These are phyloP conservation scores for Accipiter virgatus DNA, from an alignment of 2,113 vertebrate species.

Conservation along the genomic window DNA sequence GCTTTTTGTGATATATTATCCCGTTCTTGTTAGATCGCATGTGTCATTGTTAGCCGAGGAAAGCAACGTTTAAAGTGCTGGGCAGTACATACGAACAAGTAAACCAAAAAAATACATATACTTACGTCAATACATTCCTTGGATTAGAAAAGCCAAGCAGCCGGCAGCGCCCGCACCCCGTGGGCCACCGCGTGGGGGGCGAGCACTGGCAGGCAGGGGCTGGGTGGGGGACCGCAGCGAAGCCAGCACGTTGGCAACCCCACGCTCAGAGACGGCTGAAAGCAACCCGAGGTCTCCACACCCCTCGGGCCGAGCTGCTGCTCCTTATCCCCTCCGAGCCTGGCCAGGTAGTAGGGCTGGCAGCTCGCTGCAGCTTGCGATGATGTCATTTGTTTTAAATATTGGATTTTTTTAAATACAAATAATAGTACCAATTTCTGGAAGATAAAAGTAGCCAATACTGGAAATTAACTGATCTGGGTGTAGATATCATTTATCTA, in stretches of 20 bases:
- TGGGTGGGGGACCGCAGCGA: neutral
- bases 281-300: neutral
- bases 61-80: constrained; percentile 74
- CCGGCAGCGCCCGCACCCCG: neutral
- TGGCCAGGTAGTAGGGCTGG: neutral
- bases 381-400: neutral
- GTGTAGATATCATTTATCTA: constrained; percentile 3
- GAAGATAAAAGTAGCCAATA: constrained; percentile 25
- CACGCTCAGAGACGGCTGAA: neutral
- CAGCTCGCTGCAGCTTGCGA: neutral
- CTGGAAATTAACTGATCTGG: constrained; percentile 41
- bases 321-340: neutral
- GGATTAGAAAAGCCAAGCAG: constrained; percentile 25
- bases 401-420: constrained; percentile 23
- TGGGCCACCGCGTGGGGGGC: neutral
- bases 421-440: constrained; percentile 4
- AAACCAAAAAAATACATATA: constrained; percentile 42
- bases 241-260: constrained; percentile 11
- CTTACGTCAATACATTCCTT: constrained; percentile 39
- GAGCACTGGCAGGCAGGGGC: neutral
- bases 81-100: constrained; percentile 67
- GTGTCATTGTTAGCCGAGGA: constrained; percentile 50
- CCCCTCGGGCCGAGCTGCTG: neutral
- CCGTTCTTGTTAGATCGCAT: constrained; percentile 25
- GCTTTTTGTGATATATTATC: constrained; percentile 59